Percentiles rank a stretch among this genome's conserved stretches.
These are phyloP conservation scores for Trissoscelio sp. DNA, from an alignment of 2,888 invertebrate species.

Conservation along the genomic window DNA sequence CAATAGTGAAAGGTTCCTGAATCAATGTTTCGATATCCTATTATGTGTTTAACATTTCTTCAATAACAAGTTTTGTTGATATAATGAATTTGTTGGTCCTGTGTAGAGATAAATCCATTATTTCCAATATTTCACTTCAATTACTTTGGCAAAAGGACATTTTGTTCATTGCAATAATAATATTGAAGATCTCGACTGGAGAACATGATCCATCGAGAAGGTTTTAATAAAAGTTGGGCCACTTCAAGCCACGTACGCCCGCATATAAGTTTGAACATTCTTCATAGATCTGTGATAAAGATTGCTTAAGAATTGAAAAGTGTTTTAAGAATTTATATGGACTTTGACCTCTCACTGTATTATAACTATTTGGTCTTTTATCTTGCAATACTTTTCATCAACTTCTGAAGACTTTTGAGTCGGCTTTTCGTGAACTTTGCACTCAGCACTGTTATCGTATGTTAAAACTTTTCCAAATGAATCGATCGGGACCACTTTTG, in stretches of 20 bases:
- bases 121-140: too few relatives aligned
- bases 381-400: conserved; percentile 64
- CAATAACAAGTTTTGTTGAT: too few relatives aligned
- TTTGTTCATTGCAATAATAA: background rate
- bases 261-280: conserved; percentile 23
- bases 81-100: too few relatives aligned
- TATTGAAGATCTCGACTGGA: too few relatives aligned
- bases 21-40: too few relatives aligned
- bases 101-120: too few relatives aligned
- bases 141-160: too few relatives aligned
- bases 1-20: too few relatives aligned
- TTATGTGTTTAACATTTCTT: too few relatives aligned
- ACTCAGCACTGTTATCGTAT: conserved; percentile 70
- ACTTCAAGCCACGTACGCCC: background rate
- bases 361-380: conserved; percentile 64
- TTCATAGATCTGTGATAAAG: conserved; percentile 37
- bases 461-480: conserved; percentile 72
- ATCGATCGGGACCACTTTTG: conserved; percentile 55
- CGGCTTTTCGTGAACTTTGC: conserved; percentile 72
- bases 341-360: conserved; percentile 50
- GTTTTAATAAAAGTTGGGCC: conserved; percentile 14
- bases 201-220: background rate
- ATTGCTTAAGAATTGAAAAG: conserved; percentile 53
- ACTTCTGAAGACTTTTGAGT: conserved; percentile 62
- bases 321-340: conserved; percentile 58